A percentile compares a stretch with the other conserved stretches of the same genome.
These are phyloP conservation scores for Hypsibius dujardini DNA, from an alignment of 1,140 invertebrate genomes.

Conservation along the genomic window DNA sequence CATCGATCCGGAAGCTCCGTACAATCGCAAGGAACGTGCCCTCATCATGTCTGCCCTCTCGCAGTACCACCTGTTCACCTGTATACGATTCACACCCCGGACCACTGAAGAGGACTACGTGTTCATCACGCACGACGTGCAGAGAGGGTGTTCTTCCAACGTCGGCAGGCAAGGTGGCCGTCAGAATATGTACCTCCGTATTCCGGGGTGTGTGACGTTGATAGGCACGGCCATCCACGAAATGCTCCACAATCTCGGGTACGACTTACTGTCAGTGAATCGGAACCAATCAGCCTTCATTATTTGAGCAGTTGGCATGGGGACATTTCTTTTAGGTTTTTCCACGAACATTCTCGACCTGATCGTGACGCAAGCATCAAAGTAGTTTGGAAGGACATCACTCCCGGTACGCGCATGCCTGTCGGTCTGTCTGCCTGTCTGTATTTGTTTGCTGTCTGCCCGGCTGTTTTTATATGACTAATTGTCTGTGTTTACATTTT, in stretches of 20 bases:
- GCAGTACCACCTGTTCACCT: constrained; percentile 41
- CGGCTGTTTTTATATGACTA: too few relatives aligned
- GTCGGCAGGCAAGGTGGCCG: constrained; percentile 2
- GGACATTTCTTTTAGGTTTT: constrained; percentile 27
- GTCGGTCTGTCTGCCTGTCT: too few relatives aligned
- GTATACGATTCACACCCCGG: constrained; percentile 41
- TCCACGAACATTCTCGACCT: constrained; percentile 28
- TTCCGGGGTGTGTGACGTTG: constrained; percentile 6
- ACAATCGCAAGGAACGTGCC: background rate
- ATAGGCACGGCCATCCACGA: constrained; percentile 12
- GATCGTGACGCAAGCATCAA: constrained; percentile 29
- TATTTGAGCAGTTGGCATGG: background rate
- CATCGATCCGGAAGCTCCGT: constrained; percentile 14
- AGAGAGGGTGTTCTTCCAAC: constrained; percentile 11
- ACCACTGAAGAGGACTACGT: constrained; percentile 40
- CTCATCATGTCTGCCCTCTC: constrained; percentile 31
- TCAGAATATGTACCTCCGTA: constrained; percentile 1
- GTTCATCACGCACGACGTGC: constrained; percentile 26
- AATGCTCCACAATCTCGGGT: constrained; percentile 4
- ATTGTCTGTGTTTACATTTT: too few relatives aligned
- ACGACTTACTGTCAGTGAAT: background rate
- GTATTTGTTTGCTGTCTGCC: too few relatives aligned
- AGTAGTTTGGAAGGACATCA: constrained; percentile 30
- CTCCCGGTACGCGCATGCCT: constrained; percentile 23
- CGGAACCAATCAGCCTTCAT: background rate